These are phyloP conservation scores for Holothuria glaberrima DNA, from an alignment of 35 echinoderm and acorn worm genomes.

Conservation along the genomic window DNA sequence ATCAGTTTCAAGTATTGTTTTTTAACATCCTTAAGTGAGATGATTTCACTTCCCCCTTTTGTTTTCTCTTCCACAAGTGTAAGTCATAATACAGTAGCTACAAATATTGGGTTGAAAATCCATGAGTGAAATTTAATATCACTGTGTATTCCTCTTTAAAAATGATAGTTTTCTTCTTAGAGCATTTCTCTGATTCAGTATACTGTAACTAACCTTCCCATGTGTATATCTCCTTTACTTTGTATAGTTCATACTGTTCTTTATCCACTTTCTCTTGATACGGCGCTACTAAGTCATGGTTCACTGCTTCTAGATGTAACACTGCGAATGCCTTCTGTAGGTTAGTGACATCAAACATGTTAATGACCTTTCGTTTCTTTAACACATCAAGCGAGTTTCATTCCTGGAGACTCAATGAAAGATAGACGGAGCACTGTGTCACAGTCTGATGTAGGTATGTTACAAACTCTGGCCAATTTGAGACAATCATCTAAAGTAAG, in stretches of 20 bases:
- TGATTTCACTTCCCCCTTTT: too few relatives aligned
- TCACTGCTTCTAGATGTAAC: neutral
- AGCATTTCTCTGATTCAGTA: too few relatives aligned
- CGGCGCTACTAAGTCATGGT: neutral
- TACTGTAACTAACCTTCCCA: neutral
- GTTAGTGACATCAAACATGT: constrained; percentile 42
- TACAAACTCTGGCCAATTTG: neutral
- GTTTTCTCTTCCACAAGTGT: too few relatives aligned
- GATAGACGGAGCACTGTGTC: constrained; percentile 8
- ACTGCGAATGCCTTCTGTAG: constrained; percentile 3
- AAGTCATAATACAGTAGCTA: too few relatives aligned
- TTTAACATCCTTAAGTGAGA: too few relatives aligned
- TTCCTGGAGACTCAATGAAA: constrained; percentile 3
- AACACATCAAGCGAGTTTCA: neutral
- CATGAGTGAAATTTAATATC: too few relatives aligned
- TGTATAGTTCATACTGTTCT: neutral
- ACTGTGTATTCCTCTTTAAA: too few relatives aligned
- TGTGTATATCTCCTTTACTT: neutral
- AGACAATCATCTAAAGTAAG: constrained; percentile 21
- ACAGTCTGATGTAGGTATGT: neutral
- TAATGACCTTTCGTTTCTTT: constrained; percentile 31
- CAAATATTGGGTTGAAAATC: too few relatives aligned
- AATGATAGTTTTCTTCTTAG: too few relatives aligned
- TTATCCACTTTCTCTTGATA: neutral
- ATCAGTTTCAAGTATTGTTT: too few relatives aligned